These are phyloP conservation scores for Leptopilina myrica DNA, from an alignment of 2,888 invertebrate species.

Conservation along the genomic window DNA sequence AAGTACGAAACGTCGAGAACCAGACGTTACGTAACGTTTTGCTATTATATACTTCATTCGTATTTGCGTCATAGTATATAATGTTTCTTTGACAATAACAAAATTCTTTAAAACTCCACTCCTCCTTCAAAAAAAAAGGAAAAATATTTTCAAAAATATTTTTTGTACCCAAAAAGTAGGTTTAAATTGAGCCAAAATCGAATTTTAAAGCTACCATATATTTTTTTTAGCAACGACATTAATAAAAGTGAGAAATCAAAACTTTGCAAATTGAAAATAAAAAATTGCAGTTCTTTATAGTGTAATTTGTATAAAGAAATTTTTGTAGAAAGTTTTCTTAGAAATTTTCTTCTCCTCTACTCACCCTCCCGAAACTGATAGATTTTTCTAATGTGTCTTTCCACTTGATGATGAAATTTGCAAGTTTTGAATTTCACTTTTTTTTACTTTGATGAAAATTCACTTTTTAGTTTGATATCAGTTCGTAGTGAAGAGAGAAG, in stretches of 20 bases:
- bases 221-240: no score
- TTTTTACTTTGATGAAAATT: not conserved
- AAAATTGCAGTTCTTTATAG: not conserved
- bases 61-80: not conserved
- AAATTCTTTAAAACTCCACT: not conserved
- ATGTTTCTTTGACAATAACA: not conserved
- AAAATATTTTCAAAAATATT: not conserved
- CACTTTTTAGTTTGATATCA: not conserved
- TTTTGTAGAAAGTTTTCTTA: no score
- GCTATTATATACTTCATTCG: not conserved
- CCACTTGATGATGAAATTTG: not conserved
- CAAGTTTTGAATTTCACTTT: not conserved
- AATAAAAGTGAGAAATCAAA: no score
- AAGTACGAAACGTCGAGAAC: not conserved
- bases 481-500: not conserved
- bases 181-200: no score
- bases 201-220: no score
- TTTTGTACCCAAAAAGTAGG: no score
- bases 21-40: slow-evolving; percentile 5
- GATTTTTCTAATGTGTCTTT: slow-evolving; percentile 3
- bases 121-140: not conserved
- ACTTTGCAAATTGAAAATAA: no score
- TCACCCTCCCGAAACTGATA: slow-evolving; percentile 31
- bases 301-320: not conserved
- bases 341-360: not conserved